Base-by-base conservation (phyloP, 2,113 vertebrate genomes). In the Hylia prasina region DNA sequence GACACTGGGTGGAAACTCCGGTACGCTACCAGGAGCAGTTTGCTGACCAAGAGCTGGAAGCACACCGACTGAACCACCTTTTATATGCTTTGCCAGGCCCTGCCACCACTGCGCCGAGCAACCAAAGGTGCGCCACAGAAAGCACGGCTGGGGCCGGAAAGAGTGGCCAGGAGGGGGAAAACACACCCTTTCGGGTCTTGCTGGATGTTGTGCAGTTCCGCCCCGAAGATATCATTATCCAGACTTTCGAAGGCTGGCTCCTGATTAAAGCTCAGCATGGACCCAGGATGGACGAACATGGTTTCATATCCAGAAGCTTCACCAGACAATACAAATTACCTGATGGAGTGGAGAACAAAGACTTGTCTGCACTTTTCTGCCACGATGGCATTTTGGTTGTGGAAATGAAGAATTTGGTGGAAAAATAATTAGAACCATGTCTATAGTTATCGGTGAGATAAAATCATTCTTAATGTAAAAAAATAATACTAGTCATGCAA, bases 191-290 rank as follows among this genome's bases (percentile, higher is more conserved):
- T 94, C 98, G 93, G 73, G 89, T 98, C 65, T 79, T 99, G 76
- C 89, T 99, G 97, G 98, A 99, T 0, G 98, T 98, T 70, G 98
- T 98, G 85, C 98, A 99, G 91, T 99, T 99, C 92, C 97, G 98
- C 39, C 98, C 98, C 0, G 98, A 99, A 91, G 98, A 99, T n/a
- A 97, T 99, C 88, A 98, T 99, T 68, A 99, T 99, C 81, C 98
- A 99, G 96, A 98, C 98, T 72, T 98, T 98, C 0, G 98, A 99
- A 94, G 98, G 98, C 40, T 99, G 98, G 98, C 98, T 99, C 60
- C 95, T 99, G 93, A 96, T 99, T 54, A 98, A 98, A 91, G 98
- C 98, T 69, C 98, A 97, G 37, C 98, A 99, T 0, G 98, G 97
- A 44, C 84, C 94, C 89, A 97, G 98, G 88, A 98, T 99, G 98